Conservation (phyloP, 2,797 vertebrate genomes). For the Anniella stebbinsi region DNA sequence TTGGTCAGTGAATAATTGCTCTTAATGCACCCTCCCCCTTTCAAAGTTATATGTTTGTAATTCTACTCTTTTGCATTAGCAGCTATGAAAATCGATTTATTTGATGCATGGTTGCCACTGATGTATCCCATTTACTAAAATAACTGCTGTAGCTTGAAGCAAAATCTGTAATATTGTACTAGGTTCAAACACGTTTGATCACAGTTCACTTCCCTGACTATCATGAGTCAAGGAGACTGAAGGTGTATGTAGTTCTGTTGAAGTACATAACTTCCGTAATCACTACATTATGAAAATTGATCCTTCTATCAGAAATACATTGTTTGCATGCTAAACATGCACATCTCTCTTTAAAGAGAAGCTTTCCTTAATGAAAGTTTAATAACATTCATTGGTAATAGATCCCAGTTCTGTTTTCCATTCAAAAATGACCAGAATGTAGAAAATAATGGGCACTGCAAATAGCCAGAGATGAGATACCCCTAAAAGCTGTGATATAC, state of each 20-base stretch:
- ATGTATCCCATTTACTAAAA: constrained; percentile 12
- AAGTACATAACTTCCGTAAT: neutral
- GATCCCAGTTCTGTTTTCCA: neutral
- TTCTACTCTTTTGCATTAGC: constrained; percentile 13
- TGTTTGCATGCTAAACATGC: neutral
- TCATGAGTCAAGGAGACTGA: neutral
- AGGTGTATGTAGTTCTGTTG: neutral
- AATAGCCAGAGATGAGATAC: neutral
- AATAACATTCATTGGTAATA: neutral
- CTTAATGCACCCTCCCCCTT: neutral
- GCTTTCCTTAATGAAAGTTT: neutral
- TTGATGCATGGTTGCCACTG: neutral
- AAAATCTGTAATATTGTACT: neutral
- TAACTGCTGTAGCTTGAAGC: neutral
- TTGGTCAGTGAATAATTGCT: neutral
- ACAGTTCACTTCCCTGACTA: neutral
- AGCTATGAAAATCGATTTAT: constrained; percentile 29
- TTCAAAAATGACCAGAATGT: neutral
- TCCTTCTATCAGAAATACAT: neutral
- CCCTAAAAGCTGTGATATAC: neutral
- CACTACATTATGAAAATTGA: neutral
- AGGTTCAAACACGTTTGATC: neutral
- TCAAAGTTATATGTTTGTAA: neutral
- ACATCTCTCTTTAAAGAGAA: neutral
- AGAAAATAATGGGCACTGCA: neutral